Evolutionary conservation across 2,888 invertebrate genomes (phyloP).

Genomic region (Nemoura dubitans): DNA sequence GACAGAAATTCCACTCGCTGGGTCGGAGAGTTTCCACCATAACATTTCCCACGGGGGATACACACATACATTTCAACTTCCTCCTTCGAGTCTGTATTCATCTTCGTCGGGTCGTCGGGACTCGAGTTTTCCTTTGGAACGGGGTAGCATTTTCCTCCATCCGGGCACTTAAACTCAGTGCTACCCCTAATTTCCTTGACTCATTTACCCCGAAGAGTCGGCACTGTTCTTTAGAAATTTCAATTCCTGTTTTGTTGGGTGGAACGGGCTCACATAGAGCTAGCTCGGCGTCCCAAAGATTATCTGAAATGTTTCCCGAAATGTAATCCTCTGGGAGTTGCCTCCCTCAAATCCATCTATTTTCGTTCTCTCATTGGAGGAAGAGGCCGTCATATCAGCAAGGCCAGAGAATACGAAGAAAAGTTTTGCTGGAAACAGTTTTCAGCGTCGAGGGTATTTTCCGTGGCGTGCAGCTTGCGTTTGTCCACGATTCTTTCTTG

Average conservation of each 20-base stretch:
- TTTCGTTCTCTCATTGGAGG: constrained; percentile 12
- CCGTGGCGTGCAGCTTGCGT: neutral
- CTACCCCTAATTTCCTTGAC: neutral
- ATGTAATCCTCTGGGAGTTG: neutral
- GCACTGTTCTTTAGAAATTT: constrained; percentile 20
- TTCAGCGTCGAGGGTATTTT: neutral
- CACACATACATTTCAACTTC: neutral
- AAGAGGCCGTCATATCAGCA: neutral
- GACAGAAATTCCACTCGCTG: neutral
- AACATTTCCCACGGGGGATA: neutral
- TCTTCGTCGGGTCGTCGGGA: neutral
- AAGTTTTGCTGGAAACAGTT: neutral
- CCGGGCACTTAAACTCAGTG: neutral
- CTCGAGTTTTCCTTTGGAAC: neutral
- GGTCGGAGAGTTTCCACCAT: neutral
- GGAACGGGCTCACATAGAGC: neutral
- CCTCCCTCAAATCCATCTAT: constrained; percentile 23
- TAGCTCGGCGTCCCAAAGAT: constrained; percentile 21
- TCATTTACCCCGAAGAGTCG: neutral
- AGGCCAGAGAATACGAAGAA: neutral
- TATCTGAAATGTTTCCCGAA: constrained; percentile 30
- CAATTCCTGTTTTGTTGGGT: constrained; percentile 22
- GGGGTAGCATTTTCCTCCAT: neutral
- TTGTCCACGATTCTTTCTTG: neutral
- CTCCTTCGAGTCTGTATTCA: neutral